Evolutionary conservation across 2,888 invertebrate species (phyloP).

Genomic region (Camptogramma bilineatum): DNA sequence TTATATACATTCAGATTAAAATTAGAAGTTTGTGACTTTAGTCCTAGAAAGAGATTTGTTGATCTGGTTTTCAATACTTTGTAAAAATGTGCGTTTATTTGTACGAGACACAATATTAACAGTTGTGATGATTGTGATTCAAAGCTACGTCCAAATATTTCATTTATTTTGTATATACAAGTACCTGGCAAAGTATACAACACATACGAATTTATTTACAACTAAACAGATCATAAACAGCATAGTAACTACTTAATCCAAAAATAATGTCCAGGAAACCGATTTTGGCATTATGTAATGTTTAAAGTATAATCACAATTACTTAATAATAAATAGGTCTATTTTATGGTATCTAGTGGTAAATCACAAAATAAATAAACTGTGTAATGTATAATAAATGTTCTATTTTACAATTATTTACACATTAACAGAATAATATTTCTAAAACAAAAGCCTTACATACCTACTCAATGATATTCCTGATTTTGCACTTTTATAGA

Average conservation of each 20-base stretch:
- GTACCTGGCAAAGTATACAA: slow-evolving; percentile 8
- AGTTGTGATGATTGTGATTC: slow-evolving; percentile 1
- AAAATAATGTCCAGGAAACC: slow-evolving; percentile 1
- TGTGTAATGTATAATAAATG: slow-evolving; percentile 8
- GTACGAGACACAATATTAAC: background rate
- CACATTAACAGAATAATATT: slow-evolving; percentile 8
- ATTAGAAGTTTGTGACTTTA: background rate
- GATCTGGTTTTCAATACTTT: slow-evolving; percentile 11
- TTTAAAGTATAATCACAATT: slow-evolving; percentile 12
- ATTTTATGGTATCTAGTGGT: slow-evolving; percentile 19
- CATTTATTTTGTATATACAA: slow-evolving; percentile 16
- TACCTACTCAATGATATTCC: background rate
- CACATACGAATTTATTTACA: slow-evolving; percentile 58
- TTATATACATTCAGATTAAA: slow-evolving; percentile 12
- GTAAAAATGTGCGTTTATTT: slow-evolving; percentile 27
- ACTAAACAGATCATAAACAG: slow-evolving; percentile 69
- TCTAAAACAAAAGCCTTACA: slow-evolving; percentile 5
- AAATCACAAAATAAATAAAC: slow-evolving; percentile 18
- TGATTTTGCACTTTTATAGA: slow-evolving; percentile 6
- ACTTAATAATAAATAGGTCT: background rate
- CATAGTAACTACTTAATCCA: background rate
- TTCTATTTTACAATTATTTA: slow-evolving; percentile 19
- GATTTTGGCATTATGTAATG: slow-evolving; percentile 21
- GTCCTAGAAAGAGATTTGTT: background rate
- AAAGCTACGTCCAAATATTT: slow-evolving; percentile 21